Base-by-base conservation (phyloP, 2,113 vertebrate species). In the Trachemys scripta region DNA sequence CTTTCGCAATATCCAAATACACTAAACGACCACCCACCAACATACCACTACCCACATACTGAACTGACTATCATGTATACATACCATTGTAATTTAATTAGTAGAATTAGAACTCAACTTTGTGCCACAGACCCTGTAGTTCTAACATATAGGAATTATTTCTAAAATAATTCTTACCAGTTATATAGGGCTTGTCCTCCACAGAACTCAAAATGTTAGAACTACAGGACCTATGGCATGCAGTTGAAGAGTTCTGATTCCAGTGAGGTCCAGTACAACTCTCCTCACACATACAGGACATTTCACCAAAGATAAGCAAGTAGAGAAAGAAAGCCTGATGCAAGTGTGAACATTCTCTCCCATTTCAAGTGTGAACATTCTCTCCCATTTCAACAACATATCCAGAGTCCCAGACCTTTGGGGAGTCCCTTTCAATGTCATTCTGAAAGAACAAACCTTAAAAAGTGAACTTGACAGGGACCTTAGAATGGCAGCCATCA, bases 331-430 rank as follows among this genome's bases (percentile, higher is more conserved):
- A 90, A 86, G 75, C 42, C 13, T 3, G 10, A 29, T 94, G 90
- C 53, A 80, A 80, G 59, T 31, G 14, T 84, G 31, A 69, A 91
- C 22, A 16, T 24, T 47, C 75, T 3, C 42, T 3, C 54, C 4
- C 42, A 78, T 14, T 87, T 92, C 49, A 80, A 80, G 59, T 31
- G 14, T 84, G 31, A 69, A 91, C 22, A 16, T 24, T 47, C 75
- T 3, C 42, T 3, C 54, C 4, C 42, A 78, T 14, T 87, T 92
- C 49, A n/a, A n/a, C n/a, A n/a, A n/a, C n/a, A n/a, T n/a, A 45
- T 31, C 78, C 88, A 86, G 62, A 78, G 56, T 85, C 90, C 42
- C 47, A 92, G 80, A 82, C n/a, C 59, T 93, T 96, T 80, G 56
- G 80, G 69, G 93, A 24, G 2, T 5, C 24, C 4, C 25, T 13